Evolutionary conservation across 64 coral and sea anemone genomes (phyloP).

Genomic region (Pocillopora verrucosa): DNA sequence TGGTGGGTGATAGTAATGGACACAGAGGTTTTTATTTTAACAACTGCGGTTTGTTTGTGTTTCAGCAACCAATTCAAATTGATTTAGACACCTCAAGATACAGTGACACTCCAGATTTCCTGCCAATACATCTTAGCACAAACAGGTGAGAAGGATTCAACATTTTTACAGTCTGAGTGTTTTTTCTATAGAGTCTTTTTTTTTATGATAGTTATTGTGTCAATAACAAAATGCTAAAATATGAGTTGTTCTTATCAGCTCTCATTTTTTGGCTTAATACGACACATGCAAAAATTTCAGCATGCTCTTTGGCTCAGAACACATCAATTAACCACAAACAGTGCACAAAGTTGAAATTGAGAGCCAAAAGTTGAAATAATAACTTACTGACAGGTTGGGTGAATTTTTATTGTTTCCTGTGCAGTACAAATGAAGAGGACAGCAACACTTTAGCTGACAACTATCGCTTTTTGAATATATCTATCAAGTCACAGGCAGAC

Average conservation of each 20-base stretch:
- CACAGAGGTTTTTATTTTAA: background rate
- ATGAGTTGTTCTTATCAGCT: background rate
- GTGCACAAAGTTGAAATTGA: too few species aligned
- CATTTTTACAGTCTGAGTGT: too few species aligned
- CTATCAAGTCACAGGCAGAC: constrained; percentile 64
- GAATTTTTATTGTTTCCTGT: background rate
- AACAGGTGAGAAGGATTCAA: constrained; percentile 16
- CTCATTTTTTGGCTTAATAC: background rate
- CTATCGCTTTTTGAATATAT: constrained; percentile 41
- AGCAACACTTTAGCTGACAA: constrained; percentile 41
- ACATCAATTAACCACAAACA: too few species aligned
- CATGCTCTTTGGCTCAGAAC: background rate
- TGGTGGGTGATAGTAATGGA: too few species aligned
- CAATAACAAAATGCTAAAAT: too few species aligned
- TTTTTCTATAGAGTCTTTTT: too few species aligned
- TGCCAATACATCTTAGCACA: constrained; percentile 46
- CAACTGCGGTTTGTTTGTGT: background rate
- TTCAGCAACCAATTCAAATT: background rate
- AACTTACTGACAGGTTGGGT: background rate
- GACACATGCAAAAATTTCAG: too few species aligned
- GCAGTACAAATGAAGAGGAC: constrained; percentile 59
- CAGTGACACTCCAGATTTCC: constrained; percentile 43
- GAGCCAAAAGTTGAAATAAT: background rate
- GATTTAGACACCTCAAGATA: constrained; percentile 22
- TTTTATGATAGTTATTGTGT: too few species aligned